Evolutionary conservation across 2,797 vertebrate genomes (phyloP), one percentile per base, ranked within the genome.

Genomic region (Lagorchestes hirsutus): DNA sequence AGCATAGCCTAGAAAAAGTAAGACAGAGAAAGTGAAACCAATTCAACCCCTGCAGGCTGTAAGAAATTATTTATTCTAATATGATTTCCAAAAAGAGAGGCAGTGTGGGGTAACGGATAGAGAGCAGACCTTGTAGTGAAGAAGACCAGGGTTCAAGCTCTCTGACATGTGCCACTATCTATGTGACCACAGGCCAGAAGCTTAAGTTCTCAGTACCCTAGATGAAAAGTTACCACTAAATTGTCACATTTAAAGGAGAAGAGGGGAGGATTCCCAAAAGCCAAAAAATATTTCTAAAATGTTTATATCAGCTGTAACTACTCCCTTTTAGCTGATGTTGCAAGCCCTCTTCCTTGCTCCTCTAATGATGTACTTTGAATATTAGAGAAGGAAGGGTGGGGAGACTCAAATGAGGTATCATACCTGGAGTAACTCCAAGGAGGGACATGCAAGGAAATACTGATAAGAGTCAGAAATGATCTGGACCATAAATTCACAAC

Each of bases 1-100:
- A 96, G 93, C 94, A 95, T 94, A 97, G 93, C 91, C 96, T 90
- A 95, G 96, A 93, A 96, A 97, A 90, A 97, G 93, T 67, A 52
- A 24, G 55, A 40, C 11, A 90, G 29, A 91, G 54, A 92, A 87
- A n/a, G 52, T 87, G 93, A 87, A 82, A 50, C 40, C 92, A 74
- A 46, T 87, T 82, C 54, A 93, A 54, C 74, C 94, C 95, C 58
- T 55, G 55, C 40, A 52, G 31, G 91, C 92, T 11, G 54, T 16
- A 54, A 28, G 56, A 40, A 54, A 9, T 0, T 11, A 12, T 59
- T 31, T 40, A 0, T 82, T 94, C 95, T 9, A 28, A 54, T 50
- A 91, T 58, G 40, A 87, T 87, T 87, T 87, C 74, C 9, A 10
- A 50, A 87, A 82, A 46, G 40, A 87, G 74, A 46, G 74, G 22